Base-by-base conservation (phyloP, 2,888 invertebrate species). In the Epirrhoe alternata region DNA sequence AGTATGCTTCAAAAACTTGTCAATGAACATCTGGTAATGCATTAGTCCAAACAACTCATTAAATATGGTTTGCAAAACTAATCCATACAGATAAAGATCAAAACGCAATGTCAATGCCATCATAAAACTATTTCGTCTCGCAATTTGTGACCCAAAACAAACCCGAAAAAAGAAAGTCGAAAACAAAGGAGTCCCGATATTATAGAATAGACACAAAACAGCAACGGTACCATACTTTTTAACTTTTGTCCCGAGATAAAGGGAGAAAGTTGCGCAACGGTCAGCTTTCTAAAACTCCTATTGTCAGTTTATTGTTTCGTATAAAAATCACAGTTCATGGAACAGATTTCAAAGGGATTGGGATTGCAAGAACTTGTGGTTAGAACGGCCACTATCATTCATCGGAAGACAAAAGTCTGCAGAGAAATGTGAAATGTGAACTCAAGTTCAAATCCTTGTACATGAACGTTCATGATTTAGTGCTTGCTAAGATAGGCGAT, bases 221-320 rank as follows among this genome's bases (percentile, higher is more conserved):
- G 72, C 74, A 76, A 75, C 72, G 68, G 72, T 72, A 76, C 79
- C 81, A 82, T 82, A 81, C 81, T 77, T 84, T 85, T 83, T 79
- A 86, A 86, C 81, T 85, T 85, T 90, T 90, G 87, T 89, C 81
- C 81, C 77, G 73, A 84, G 84, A 91, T 88, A 90, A 90, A 92
- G 85, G 87, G 87, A 90, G 92, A 92, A 91, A 92, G 92, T 92
- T 92, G 89, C 86, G 80, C 90, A 92, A 86, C 83, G 86, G 85
- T 83, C 86, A 87, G 88, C 90, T 92, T 90, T 90, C 89, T 90
- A 90, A 42, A 87, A 86, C 86, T 88, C 83, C 83, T 81, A 87
- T 86, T 74, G 71, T 73, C 61, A 51, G 63, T 66, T 67, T 71
- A 86, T 86, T 84, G 85, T 86, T 82, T 74, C 78, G 81, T 83